Evolutionary conservation across 2,888 invertebrate species (phyloP).

Genomic region (Limenitis camilla): DNA sequence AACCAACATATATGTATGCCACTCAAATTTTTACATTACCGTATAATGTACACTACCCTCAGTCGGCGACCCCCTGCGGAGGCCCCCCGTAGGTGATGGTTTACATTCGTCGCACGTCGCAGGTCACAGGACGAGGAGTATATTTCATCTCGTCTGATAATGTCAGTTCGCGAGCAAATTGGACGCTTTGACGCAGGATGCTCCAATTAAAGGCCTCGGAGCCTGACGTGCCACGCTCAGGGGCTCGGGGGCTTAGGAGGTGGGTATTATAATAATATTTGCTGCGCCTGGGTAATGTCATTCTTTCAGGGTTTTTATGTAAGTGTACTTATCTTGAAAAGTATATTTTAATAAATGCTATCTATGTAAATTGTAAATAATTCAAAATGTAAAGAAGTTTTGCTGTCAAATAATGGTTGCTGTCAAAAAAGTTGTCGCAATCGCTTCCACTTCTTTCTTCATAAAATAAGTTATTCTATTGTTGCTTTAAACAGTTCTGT

Average conservation of each 20-base stretch:
- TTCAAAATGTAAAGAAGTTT: background rate
- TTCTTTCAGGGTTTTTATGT: too few relatives aligned
- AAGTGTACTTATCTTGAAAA: too few relatives aligned
- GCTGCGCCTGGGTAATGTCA: too few relatives aligned
- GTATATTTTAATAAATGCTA: too few relatives aligned
- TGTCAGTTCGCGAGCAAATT: conserved; percentile 10
- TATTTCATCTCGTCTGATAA: conserved; percentile 15
- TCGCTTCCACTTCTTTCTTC: too few relatives aligned
- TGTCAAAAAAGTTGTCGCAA: too few relatives aligned
- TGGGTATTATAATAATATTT: background rate
- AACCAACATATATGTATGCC: background rate
- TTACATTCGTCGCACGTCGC: conserved; percentile 10
- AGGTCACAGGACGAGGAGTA: background rate
- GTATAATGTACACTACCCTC: conserved; percentile 2
- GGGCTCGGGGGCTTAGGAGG: background rate
- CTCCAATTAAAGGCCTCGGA: conserved; percentile 6
- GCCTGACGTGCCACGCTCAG: background rate
- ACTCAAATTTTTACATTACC: conserved; percentile 3
- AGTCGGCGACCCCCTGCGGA: background rate
- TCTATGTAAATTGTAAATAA: background rate
- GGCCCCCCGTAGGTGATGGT: conserved; percentile 2
- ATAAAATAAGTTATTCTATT: too few relatives aligned
- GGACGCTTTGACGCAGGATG: conserved; percentile 2
- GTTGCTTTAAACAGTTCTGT: too few relatives aligned
- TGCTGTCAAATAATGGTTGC: too few relatives aligned